Percentiles rank a stretch among this genome's conserved stretches.
Conservation (phyloP, 2,797 vertebrate species). For the Mallotus villosus region DNA sequence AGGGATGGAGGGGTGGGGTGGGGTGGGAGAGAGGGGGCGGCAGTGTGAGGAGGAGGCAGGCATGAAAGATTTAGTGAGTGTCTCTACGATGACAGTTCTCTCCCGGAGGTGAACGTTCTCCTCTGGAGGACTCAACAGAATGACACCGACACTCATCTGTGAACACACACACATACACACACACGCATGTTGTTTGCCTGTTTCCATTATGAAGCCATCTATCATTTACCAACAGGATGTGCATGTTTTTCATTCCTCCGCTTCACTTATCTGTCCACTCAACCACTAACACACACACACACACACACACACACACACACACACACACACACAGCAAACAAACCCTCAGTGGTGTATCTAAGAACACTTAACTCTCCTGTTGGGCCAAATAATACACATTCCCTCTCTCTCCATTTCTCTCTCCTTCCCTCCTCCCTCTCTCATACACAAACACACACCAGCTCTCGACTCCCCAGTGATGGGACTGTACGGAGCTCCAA, state of each 20-base stretch:
- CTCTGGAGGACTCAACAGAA: too few species aligned
- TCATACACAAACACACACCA: slow-evolving; percentile 1
- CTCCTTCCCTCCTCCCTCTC: too few species aligned
- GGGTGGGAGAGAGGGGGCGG: not conserved
- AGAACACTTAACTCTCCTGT: not conserved
- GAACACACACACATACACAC: slow-evolving; percentile 4
- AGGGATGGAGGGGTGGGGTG: slow-evolving; percentile 7
- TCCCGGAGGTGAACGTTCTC: too few species aligned
- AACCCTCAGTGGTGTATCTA: slow-evolving; percentile 27
- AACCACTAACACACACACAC: slow-evolving; percentile 23
- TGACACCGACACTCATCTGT: too few species aligned
- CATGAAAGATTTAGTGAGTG: slow-evolving; percentile 33
- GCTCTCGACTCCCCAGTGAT: not conserved
- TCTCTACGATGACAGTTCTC: not conserved
- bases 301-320: slow-evolving; percentile 24
- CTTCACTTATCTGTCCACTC: not conserved
- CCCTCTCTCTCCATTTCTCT: too few species aligned
- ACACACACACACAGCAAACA: slow-evolving; percentile 27
- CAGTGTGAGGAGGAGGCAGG: not conserved
- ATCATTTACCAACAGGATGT: slow-evolving; percentile 46
- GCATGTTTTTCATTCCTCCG: slow-evolving; percentile 19
- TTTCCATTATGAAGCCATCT: slow-evolving; percentile 28
- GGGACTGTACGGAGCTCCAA: not conserved
- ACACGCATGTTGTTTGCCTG: slow-evolving; percentile 15
- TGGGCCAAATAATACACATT: too few species aligned